Evolutionary conservation across 1,140 invertebrate genomes (phyloP), one percentile per base, ranked within the genome.

Genomic region (Drosophila repletoides): DNA sequence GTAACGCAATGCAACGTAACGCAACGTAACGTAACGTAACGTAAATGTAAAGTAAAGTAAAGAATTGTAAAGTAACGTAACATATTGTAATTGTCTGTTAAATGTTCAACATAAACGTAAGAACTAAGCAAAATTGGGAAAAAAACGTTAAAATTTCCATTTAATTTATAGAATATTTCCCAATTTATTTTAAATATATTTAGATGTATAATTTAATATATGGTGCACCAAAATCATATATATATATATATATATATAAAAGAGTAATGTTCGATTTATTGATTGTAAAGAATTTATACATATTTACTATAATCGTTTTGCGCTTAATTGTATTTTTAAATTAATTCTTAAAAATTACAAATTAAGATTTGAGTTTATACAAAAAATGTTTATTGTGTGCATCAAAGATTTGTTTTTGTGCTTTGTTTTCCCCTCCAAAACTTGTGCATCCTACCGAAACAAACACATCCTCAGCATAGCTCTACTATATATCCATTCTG

Each of bases 301-400:
- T 64, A 46, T 43, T 21, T 46, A 29, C 34, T 56, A 38, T 28
- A 43, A 66, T 34, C 40, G 45, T 51, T 68, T 53, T 55, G 53
- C n/a, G n/a, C 80, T 79, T 84, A 73, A 86, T 86, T 84, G 80
- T 86, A 86, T 86, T 86, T 86, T 76, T 84, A 84, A 77, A 84
- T 75, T 84, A 74, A 83, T 72, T 84, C 74, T 86, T 84, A 80
- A 76, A 86, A 80, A 86, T 53, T 66, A 86, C 75, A 60, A 66
- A 56, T 86, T 86, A 86, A 76, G 71, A 53, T 51, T 52, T 36
- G 29, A 49, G 24, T 26, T 56, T 26, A n/a, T n/a, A 67, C 38
- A 12, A 41, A 48, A 41, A 29, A 45, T 51, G 24, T 53, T 38
- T 15, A 66, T 56, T 56, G 55, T 66, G 59, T 76, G 69, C 72